Base-by-base conservation (phyloP, 2,113 vertebrate species). In the Entelurus aequoreus region DNA sequence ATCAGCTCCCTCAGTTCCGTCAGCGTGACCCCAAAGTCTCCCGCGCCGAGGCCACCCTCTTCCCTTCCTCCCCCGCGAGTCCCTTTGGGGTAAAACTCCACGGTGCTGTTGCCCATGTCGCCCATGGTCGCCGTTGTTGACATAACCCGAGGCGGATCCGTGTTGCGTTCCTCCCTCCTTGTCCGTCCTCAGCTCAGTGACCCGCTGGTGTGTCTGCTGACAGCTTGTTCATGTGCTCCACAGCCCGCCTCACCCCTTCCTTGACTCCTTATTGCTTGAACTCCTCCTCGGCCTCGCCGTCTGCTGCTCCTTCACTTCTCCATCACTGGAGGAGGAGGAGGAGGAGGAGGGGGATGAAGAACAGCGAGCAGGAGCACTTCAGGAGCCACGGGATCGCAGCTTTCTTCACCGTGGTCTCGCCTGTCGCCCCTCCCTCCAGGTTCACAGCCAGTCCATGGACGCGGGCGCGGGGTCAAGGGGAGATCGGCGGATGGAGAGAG, bases 81-180 rank as follows among this genome's bases (percentile, higher is more conserved):
- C 71, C 87, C 84, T 78, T 94, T 94, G 71, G 93, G 92, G 79
- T 93, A 93, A 84, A 94, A 93, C 83, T 94, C 94, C 72, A 94
- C 92, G n/a, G 91, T 88, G 15, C 94, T 96, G 88, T 95, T 96
- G 37, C 92, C 93, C 88, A 95, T 90, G 77, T 96, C 94, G 1
- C 93, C 94, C 93, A 96, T 94, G 0, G 87, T 90, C 68, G 80
- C 87, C 51, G 85, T 90, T 36, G 87, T 89, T 59, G 89, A 90
- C 88, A 90, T 90, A 66, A 80, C 83, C 78, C 66, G 44, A 16
- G 63, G 59, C 61, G 60, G 21, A 15, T 49, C 21, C 65, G 47
- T 72, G 44, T 77, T 67, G 49, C 36, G 55, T 50, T 69, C 62
- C 76, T 76, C 67, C 61, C 52, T 66, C 5, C 75, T 66, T 38